Evolutionary conservation across 2,888 invertebrate genomes (phyloP), one percentile per base, ranked within the genome.

Genomic region (Linnaemya vulpina): DNA sequence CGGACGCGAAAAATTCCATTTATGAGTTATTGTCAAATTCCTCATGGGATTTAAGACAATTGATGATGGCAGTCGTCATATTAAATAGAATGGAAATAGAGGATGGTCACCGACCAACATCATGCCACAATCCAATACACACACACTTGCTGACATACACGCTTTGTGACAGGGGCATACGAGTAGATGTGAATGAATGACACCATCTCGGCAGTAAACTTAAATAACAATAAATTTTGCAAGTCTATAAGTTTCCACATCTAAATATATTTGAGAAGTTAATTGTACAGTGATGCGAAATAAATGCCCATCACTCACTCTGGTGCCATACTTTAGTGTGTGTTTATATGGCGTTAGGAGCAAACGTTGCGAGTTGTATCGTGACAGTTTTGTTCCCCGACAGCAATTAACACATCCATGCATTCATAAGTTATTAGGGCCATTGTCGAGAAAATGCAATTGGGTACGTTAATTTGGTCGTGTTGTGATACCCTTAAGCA

Each of bases 21-120:
- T 85, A 85, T 85, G 85, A 85, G 85, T 85, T 85, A 82, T 85
- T 85, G 85, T 85, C 85, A 85, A 85, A 85, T 85, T 85, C 85
- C 85, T 85, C 85, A 85, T 85, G 85, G 85, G 85, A 85, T 85
- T 85, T 85, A 85, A 85, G 85, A 85, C 76, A 75, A 82, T 73
- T 80, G 80, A 80, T 80, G 80, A 80, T 65, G 76, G 43, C 76
- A 71, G 71, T 58, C 51, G 20, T 51, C 74, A 80, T 74, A 58
- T 71, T 73, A 71, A 77, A 77, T 67, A 53, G 71, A 68, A 80
- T 67, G 40, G 60, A 80, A 74, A 80, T 80, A 67, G 67, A 75
- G 74, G 82, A 65, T 76, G 76, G 70, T 82, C 70, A 76, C 70
- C 71, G 63, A 60, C 58, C 58, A 43, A 25, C 49, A 25, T 60